These are phyloP conservation scores for Sylvilagus floridanus DNA, from an alignment of 2,797 vertebrate species.

Conservation along the genomic window DNA sequence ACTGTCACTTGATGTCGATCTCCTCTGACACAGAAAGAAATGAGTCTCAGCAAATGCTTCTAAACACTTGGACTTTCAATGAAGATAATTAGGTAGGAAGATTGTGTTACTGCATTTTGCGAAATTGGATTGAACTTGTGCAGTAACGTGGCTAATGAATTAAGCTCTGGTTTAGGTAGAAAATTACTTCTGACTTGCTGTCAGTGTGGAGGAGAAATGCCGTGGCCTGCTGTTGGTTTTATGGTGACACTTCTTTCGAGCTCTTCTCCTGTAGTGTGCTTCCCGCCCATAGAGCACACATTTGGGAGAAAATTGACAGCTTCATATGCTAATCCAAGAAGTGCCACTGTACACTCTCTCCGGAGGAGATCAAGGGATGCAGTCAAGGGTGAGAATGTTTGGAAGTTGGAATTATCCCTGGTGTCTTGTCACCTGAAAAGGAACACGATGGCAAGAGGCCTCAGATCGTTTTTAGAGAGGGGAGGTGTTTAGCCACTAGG, in stretches of 20 bases:
- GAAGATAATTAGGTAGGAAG: conserved; percentile 77
- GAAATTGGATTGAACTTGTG: conserved; percentile 73
- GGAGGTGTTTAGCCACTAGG: neutral
- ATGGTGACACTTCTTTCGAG: neutral
- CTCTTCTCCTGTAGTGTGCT: neutral
- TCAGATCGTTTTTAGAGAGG: conserved; percentile 12
- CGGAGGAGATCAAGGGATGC: neutral
- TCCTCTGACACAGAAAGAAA: conserved; percentile 72
- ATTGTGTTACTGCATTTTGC: conserved; percentile 68
- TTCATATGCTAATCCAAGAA: neutral
- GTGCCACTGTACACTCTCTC: neutral
- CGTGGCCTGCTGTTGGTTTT: neutral
- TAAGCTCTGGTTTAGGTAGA: conserved; percentile 60
- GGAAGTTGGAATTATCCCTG: neutral
- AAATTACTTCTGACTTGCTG: conserved; percentile 72
- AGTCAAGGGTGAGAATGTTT: neutral
- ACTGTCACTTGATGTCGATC: conserved; percentile 63
- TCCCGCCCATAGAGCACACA: neutral
- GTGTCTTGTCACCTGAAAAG: neutral
- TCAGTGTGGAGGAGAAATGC: conserved; percentile 4
- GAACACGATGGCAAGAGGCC: neutral
- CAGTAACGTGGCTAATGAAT: conserved; percentile 71
- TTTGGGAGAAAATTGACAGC: neutral
- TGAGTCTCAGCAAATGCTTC: conserved; percentile 73
- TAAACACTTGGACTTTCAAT: conserved; percentile 79